A percentile compares a stretch with the other conserved stretches of the same genome.
These are phyloP conservation scores for Tuberolachnus salignus DNA, from an alignment of 2,888 invertebrate genomes.

Conservation along the genomic window DNA sequence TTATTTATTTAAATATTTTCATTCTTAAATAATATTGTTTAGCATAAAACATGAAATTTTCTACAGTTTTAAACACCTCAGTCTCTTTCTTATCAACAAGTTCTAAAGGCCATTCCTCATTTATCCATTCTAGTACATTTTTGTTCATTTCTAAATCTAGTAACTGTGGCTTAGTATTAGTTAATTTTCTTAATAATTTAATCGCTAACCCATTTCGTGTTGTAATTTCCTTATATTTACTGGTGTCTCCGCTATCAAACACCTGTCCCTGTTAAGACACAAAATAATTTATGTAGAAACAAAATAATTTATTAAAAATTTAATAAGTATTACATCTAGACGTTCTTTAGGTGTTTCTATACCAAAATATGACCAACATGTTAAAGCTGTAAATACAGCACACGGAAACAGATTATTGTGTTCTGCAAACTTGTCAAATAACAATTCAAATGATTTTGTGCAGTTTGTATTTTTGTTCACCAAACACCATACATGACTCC, in stretches of 20 bases:
- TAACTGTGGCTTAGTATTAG: neutral
- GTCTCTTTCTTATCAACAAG: neutral
- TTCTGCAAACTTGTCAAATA: conserved; percentile 39
- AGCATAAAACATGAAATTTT: conserved; percentile 21
- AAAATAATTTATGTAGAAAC: neutral
- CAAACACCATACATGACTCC: conserved; percentile 38
- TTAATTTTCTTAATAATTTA: neutral
- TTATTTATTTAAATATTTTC: too few species aligned
- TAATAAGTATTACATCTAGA: conserved; percentile 6
- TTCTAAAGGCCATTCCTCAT: conserved; percentile 20
- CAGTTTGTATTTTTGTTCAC: conserved; percentile 23
- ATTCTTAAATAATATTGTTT: conserved; percentile 11
- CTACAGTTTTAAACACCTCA: neutral
- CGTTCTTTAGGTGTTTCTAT: conserved; percentile 20
- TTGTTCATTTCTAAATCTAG: conserved; percentile 13
- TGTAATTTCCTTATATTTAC: conserved; percentile 42
- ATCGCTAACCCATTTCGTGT: neutral
- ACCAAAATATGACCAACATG: conserved; percentile 46
- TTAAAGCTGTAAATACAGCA: conserved; percentile 25
- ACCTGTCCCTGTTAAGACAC: conserved; percentile 24
- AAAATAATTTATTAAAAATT: neutral
- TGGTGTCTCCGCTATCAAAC: conserved; percentile 39
- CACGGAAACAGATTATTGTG: conserved; percentile 18
- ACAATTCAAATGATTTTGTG: conserved; percentile 36
- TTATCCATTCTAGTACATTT: conserved; percentile 26